A percentile compares a stretch with the other conserved stretches of the same genome.
Conservation (phyloP, 1,140 invertebrate species). For the Bombus balteatus region DNA sequence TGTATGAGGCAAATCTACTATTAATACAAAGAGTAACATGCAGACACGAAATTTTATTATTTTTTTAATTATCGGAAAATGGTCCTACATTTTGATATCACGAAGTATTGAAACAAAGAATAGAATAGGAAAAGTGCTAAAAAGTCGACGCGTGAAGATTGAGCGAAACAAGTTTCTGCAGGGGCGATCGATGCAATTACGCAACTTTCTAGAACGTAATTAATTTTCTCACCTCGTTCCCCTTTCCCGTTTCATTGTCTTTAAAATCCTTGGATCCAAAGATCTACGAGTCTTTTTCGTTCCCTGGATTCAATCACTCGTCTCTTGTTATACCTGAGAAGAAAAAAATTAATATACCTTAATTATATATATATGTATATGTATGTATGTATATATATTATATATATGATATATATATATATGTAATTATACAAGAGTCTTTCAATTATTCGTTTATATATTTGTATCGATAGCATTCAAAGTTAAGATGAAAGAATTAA, state of each 20-base stretch:
- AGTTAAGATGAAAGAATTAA: not conserved
- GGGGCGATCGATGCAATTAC: constrained; percentile 48
- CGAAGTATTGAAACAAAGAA: not conserved
- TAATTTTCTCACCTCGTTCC: constrained; percentile 26
- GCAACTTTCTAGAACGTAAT: constrained; percentile 46
- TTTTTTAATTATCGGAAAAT: not conserved
- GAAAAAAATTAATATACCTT: constrained; percentile 52
- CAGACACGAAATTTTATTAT: too few species aligned
- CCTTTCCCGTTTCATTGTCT: not conserved
- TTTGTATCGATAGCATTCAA: not conserved
- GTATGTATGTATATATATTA: too few species aligned
- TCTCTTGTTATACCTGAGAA: constrained; percentile 38
- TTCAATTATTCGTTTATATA: not conserved
- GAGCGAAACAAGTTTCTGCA: constrained; percentile 38
- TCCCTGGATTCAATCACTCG: not conserved
- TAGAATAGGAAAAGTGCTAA: constrained; percentile 15
- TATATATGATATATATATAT: too few species aligned
- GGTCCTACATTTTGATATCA: not conserved
- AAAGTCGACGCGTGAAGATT: constrained; percentile 38
- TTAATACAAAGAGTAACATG: too few species aligned
- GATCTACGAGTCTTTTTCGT: constrained; percentile 19
- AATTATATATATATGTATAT: not conserved
- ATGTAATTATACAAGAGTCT: not conserved
- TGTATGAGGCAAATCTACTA: too few species aligned
- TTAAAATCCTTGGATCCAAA: constrained; percentile 15